phyloP scores from a whole-genome alignment of 2,113 vertebrate species.

The Carlito syrichta region DNA sequence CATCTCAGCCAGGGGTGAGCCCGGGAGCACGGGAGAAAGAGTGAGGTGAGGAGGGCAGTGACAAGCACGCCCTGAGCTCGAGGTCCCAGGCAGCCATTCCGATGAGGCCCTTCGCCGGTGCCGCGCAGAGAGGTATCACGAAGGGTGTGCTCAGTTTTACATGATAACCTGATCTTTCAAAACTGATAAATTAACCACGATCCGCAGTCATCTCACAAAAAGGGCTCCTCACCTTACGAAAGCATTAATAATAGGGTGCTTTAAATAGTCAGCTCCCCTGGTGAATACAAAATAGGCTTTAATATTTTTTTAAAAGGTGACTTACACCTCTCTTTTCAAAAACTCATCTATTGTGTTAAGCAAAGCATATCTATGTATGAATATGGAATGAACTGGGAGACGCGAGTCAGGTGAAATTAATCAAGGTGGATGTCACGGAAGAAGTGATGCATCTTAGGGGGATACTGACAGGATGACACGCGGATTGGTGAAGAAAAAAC shows the following conservation, averaged over 20 bases:
- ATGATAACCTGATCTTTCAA: slow-evolving; percentile 17
- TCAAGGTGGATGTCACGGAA: slow-evolving; percentile 33
- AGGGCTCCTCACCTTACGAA: slow-evolving; percentile 32
- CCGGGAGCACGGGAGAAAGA: no score
- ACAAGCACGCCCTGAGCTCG: not conserved
- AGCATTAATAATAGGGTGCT: slow-evolving; percentile 58
- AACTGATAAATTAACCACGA: slow-evolving; percentile 45
- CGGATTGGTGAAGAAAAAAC: not conserved
- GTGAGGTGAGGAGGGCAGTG: not conserved
- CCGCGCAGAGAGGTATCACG: not conserved
- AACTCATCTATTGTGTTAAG: slow-evolving; percentile 57
- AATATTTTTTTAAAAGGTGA: slow-evolving; percentile 67
- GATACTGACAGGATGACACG: not conserved
- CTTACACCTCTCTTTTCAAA: slow-evolving; percentile 68
- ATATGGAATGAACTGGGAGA: slow-evolving; percentile 53
- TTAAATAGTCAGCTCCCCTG: slow-evolving; percentile 61
- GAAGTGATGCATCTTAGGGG: slow-evolving; percentile 11
- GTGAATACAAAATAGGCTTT: slow-evolving; percentile 59
- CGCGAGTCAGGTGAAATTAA: slow-evolving; percentile 46
- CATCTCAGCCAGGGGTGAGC: not conserved
- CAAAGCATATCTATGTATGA: slow-evolving; percentile 63
- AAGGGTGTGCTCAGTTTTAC: not conserved
- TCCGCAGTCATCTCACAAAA: not conserved
- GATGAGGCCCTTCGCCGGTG: not conserved
- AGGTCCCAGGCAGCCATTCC: not conserved